Base-by-base conservation (phyloP, 2,888 invertebrate species). In the Tholera decimalis region DNA sequence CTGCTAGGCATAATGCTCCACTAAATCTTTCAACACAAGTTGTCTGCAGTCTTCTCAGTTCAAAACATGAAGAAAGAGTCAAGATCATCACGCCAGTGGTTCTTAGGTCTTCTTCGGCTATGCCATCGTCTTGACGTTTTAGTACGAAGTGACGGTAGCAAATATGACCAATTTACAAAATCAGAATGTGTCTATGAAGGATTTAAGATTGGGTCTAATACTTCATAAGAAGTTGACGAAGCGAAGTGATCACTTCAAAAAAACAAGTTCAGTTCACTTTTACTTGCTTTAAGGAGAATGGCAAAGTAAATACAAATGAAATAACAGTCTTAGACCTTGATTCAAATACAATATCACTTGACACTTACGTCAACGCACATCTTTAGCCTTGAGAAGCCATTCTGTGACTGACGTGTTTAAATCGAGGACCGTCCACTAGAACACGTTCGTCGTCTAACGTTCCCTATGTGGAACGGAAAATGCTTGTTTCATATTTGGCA, bases 381-480 rank as follows among this genome's bases (percentile, higher is more conserved):
- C 22, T 64, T 33, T 55, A 47, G 58, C 82, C 79, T 78, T 78
- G 71, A 39, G 24, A 61, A 63, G 58, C 58, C 53, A 57, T 77
- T 80, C 60, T 37, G 47, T 47, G 41, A 35, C 39, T 68, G 62
- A 73, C 50, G 44, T 73, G 49, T 73, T 65, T 69, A 70, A 81
- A 79, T 73, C 69, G 58, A 64, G 59, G 43, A 24, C 63, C 72
- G 76, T 55, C 84, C 88, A 89, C 89, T 89, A 82, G 87, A 89
- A 88, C 89, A 89, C 89, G 89, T 87, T 80, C 80, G 62, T 30
- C 64, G 73, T 54, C 67, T 82, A 79, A 68, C 73, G 56, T 64
- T 78, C n/a, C n/a, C n/a, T n/a, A 79, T 47, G 30, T 82, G 77
- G 78, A 85, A 82, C 55, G n/a, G n/a, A n/a, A n/a, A n/a, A n/a